Evolutionary conservation across 1,140 invertebrate species (phyloP), one percentile per base, ranked within the genome.

Genomic region (Protaetia brevitarsis): DNA sequence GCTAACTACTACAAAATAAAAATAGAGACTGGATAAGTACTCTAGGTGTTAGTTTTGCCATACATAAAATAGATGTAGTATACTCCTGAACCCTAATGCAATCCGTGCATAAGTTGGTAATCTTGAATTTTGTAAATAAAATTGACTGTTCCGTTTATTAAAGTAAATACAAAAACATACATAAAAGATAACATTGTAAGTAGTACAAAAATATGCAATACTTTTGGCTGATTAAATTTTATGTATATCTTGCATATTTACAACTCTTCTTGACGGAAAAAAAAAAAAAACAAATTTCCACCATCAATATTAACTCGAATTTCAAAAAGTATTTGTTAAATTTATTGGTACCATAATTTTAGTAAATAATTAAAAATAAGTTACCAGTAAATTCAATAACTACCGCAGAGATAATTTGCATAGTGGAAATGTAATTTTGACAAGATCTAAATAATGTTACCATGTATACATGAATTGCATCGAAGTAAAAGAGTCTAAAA

Each of bases 1-100:
- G 56, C 58, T 57, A 61, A 62, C 59, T 56, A 51, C 69, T 36
- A 80, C 80, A 72, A 75, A 74, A 69, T 66, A 69, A 73, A 75
- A 74, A 71, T 73, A 74, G 76, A 76, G 73, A 76, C 74, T 76
- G 74, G 68, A 68, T 36, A 58, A 74, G n/a, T 69, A 68, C 68
- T 71, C 66, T 63, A 68, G 61, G 70, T 71, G 70, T 76, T 68
- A 69, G 70, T 72, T 74, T 76, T 75, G 74, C 74, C 72, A 74
- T 73, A 71, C 69, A 66, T 70, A 51, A 37, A 69, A 68, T 69
- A 72, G 73, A 64, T 69, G 72, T 62, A 59, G 57, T 51, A 69
- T 51, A 68, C 63, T 62, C 63, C 13, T 68, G 16, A 45, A 58
- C 31, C 63, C 23, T 21, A 30, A 36, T 30, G 63, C 37, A 64